Evolutionary conservation across 2,888 invertebrate genomes (phyloP).

Genomic region (Amphiduros pacificus): DNA sequence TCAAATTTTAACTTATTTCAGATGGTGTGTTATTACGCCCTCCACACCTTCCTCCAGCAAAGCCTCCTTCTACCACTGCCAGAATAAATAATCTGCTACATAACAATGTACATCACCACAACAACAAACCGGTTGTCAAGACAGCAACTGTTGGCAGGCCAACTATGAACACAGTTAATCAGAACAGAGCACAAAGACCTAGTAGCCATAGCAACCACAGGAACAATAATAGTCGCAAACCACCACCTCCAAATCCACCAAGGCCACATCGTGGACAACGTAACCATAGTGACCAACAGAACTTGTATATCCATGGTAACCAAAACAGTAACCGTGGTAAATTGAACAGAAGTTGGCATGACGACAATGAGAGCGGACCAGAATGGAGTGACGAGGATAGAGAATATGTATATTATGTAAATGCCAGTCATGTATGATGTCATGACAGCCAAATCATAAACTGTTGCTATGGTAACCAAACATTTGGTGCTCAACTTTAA

Average conservation of each 20-base stretch:
- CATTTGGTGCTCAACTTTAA: background rate
- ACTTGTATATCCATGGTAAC: no score
- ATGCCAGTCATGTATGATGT: conserved; percentile 14
- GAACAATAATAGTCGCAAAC: background rate
- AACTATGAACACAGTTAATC: background rate
- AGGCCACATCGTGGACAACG: no score
- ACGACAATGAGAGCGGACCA: conserved; percentile 8
- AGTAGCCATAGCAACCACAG: background rate
- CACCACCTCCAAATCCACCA: background rate
- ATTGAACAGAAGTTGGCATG: background rate
- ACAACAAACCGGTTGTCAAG: background rate
- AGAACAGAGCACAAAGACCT: background rate
- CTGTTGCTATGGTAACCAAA: background rate
- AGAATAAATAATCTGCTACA: background rate
- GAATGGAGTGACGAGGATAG: conserved; percentile 16
- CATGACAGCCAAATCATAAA: background rate
- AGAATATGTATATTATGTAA: conserved; percentile 16
- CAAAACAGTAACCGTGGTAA: background rate
- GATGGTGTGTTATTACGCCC: conserved; percentile 13
- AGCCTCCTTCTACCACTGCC: background rate
- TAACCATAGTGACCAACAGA: no score
- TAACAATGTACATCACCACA: background rate
- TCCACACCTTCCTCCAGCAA: background rate
- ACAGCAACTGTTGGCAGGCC: no score
- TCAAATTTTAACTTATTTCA: no score